These are phyloP conservation scores for Prionace glauca DNA, from an alignment of 2,797 vertebrate species.

Conservation along the genomic window DNA sequence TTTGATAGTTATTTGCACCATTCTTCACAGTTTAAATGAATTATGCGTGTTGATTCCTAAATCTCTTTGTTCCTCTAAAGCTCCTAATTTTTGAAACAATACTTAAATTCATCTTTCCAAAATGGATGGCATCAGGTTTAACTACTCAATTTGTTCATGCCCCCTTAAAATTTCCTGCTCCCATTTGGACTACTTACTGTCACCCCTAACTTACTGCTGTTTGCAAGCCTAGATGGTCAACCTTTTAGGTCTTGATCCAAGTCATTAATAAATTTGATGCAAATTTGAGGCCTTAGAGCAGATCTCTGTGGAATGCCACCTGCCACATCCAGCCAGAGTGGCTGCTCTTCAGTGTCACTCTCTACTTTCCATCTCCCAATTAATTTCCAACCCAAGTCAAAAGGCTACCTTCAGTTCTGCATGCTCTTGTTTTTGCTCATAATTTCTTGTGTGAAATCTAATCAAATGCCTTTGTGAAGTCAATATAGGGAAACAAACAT, in stretches of 20 bases:
- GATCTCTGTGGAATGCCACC: background rate
- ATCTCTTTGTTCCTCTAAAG: background rate
- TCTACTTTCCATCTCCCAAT: background rate
- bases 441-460: background rate
- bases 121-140: background rate
- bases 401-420: background rate
- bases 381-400: background rate
- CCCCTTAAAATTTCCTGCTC: background rate
- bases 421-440: background rate
- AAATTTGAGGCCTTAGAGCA: background rate
- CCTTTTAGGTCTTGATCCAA: background rate
- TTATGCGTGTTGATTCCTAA: background rate
- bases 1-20: background rate
- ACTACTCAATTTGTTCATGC: background rate
- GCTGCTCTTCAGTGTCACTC: background rate
- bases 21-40: background rate
- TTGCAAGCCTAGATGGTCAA: background rate
- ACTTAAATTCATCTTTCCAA: background rate
- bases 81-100: background rate
- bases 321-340: background rate
- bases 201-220: background rate
- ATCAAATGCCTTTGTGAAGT: background rate
- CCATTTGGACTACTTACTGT: background rate
- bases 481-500: background rate
- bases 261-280: background rate